Conservation (phyloP, 2,113 vertebrate genomes). For the Hemicordylus capensis region DNA sequence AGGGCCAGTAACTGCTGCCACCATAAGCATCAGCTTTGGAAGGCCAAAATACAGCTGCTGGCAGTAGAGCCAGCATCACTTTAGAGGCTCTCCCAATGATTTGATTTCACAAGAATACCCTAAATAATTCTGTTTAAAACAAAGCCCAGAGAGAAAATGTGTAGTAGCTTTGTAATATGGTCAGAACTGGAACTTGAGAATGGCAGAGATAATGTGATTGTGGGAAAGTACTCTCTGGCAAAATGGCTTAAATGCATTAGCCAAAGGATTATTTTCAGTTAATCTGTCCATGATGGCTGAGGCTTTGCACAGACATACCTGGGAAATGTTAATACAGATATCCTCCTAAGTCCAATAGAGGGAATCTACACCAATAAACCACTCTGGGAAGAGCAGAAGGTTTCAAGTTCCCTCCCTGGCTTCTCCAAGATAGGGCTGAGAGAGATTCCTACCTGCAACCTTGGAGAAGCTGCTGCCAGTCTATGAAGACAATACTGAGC, state of each 20-base stretch:
- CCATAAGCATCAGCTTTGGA: constrained; percentile 19
- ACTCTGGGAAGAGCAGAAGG: neutral
- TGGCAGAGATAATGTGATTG: constrained; percentile 50
- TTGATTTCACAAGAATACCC: constrained; percentile 56
- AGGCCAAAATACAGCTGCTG: constrained; percentile 28
- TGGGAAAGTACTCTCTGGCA: constrained; percentile 50
- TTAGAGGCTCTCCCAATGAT: constrained; percentile 48
- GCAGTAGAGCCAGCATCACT: constrained; percentile 60
- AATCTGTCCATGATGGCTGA: constrained; percentile 53
- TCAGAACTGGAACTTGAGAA: constrained; percentile 53
- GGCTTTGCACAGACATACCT: constrained; percentile 53
- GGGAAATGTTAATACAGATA: constrained; percentile 57
- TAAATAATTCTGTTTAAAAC: constrained; percentile 67
- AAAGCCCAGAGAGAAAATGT: constrained; percentile 49
- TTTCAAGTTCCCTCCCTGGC: too few species aligned
- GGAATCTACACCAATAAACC: constrained; percentile 30
- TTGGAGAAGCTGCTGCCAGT: too few species aligned
- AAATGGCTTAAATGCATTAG: constrained; percentile 48
- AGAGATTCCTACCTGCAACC: too few species aligned
- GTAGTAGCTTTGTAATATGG: constrained; percentile 46
- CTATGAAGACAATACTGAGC: too few species aligned
- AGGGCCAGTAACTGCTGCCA: constrained; percentile 43
- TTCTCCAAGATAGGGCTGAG: too few species aligned
- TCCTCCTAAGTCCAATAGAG: constrained; percentile 38
- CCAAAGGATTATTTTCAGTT: constrained; percentile 60